Evolutionary conservation across 2,113 vertebrate species (phyloP).

Genomic region (Entomyzon cyanotis): DNA sequence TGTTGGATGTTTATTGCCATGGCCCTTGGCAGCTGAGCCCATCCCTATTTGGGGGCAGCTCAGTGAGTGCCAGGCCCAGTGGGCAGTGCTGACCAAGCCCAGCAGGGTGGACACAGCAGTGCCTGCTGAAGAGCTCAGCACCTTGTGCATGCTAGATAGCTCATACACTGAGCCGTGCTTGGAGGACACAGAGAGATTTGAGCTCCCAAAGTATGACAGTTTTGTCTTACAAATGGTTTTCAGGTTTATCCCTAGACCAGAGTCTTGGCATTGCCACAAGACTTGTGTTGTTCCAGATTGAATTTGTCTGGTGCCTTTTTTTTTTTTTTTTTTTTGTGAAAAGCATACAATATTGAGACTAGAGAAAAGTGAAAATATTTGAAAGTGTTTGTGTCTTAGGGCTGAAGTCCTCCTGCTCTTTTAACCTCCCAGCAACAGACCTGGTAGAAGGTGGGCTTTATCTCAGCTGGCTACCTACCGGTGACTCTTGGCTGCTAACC

Average conservation of each 20-base stretch:
- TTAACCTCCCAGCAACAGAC: not conserved
- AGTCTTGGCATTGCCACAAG: not conserved
- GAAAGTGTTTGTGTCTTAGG: not conserved
- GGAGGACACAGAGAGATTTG: not conserved
- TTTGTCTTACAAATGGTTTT: not conserved
- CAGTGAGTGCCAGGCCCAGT: not conserved
- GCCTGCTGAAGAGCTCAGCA: not conserved
- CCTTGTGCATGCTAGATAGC: accelerated
- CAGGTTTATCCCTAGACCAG: not conserved
- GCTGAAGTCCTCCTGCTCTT: not conserved
- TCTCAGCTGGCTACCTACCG: not conserved
- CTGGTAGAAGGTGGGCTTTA: not conserved
- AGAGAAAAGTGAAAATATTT: not conserved
- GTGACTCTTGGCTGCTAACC: not conserved
- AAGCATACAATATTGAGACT: not conserved
- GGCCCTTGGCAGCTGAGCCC: not conserved
- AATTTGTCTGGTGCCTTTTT: not conserved
- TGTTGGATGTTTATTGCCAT: not conserved
- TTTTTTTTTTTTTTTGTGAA: not conserved
- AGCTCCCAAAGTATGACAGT: not conserved
- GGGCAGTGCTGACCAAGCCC: not conserved
- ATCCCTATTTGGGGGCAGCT: accelerated
- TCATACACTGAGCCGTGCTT: not conserved
- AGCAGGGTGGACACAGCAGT: accelerated
- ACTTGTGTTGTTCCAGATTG: not conserved